These are phyloP conservation scores for Procavia capensis DNA, from an alignment of 2,113 vertebrate species.

Conservation along the genomic window DNA sequence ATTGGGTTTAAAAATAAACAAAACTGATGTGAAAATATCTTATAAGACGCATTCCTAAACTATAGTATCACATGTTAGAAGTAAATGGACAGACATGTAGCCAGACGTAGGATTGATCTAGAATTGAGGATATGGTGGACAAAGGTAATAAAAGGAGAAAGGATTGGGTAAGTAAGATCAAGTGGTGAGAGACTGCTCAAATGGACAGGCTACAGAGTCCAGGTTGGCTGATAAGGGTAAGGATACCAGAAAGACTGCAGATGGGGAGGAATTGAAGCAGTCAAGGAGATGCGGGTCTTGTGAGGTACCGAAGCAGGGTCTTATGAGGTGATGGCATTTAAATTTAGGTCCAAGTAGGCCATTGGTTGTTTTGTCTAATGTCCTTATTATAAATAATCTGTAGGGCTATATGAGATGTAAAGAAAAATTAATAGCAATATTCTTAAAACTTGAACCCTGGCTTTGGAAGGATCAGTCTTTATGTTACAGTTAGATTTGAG, in stretches of 20 bases:
- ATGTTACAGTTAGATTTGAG: neutral
- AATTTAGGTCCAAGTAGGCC: neutral
- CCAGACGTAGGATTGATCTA: neutral
- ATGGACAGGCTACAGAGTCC: neutral
- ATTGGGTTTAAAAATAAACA: slow-evolving; percentile 16
- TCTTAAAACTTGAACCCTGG: neutral
- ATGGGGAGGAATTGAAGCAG: neutral
- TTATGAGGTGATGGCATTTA: neutral
- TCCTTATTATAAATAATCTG: slow-evolving; percentile 12
- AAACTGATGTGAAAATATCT: neutral
- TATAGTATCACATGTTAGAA: neutral
- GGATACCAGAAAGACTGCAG: neutral
- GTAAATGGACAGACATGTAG: neutral
- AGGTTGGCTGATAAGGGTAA: neutral
- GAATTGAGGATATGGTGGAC: neutral
- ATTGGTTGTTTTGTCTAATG: neutral
- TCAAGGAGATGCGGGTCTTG: neutral
- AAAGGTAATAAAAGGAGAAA: neutral
- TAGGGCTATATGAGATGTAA: neutral
- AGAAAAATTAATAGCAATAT: neutral
- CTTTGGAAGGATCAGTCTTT: slow-evolving; percentile 1
- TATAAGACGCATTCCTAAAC: neutral
- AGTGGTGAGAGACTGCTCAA: neutral
- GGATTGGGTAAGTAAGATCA: neutral
- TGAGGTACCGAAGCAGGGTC: neutral